Conservation (phyloP, 2,888 invertebrate genomes). For the Eilema sororculum region DNA sequence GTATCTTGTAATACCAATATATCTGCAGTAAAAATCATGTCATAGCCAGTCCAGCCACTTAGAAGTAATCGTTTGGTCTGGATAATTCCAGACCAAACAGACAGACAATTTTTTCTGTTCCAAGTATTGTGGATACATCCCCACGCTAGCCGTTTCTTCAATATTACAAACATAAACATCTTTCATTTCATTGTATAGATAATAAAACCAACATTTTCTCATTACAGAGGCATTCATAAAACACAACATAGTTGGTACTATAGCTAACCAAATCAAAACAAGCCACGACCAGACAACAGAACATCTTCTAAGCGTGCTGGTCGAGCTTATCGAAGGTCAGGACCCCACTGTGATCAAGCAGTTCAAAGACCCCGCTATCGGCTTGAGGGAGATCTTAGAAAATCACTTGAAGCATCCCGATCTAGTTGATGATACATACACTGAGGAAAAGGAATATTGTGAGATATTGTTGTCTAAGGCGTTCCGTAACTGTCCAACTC, state of each 20-base stretch:
- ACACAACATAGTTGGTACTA: conserved; percentile 60
- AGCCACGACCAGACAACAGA: conserved; percentile 67
- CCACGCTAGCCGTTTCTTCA: no score
- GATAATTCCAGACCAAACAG: no score
- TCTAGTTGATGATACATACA: conserved; percentile 57
- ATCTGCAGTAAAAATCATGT: no score
- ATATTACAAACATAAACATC: no score
- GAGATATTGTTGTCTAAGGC: conserved; percentile 54
- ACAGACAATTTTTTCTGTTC: no score
- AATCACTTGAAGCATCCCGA: conserved; percentile 62
- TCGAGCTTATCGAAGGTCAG: conserved; percentile 54
- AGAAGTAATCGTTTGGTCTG: no score
- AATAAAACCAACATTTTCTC: conserved; percentile 7
- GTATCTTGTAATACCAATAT: no score
- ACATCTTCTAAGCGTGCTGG: conserved; percentile 69
- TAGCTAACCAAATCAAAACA: conserved; percentile 59
- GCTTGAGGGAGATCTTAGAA: conserved; percentile 59
- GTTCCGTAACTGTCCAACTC: conserved; percentile 43
- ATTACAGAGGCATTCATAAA: conserved; percentile 69
- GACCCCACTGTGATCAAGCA: conserved; percentile 59
- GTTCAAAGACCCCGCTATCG: conserved; percentile 58
- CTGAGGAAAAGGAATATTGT: conserved; percentile 72
- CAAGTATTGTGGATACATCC: no score
- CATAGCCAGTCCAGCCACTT: no score
- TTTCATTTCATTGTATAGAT: no score